These are phyloP conservation scores for Pseudopipra pipra DNA, from an alignment of 2,113 vertebrate species.

Conservation along the genomic window DNA sequence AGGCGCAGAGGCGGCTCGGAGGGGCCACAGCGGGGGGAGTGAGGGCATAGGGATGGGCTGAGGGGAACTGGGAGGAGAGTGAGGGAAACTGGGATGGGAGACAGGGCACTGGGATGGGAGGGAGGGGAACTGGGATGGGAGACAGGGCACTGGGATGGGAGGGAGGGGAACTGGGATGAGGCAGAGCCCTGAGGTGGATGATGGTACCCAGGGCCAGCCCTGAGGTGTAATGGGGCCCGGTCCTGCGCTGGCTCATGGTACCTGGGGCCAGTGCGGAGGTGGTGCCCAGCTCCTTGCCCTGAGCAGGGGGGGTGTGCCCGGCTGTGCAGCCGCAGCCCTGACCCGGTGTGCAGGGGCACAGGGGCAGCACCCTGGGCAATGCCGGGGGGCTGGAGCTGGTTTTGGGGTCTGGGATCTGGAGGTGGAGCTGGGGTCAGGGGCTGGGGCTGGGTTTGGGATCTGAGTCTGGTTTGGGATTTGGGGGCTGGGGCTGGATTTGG, in stretches of 20 bases:
- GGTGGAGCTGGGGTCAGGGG: background rate
- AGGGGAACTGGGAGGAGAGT: background rate
- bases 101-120: background rate
- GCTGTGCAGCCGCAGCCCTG: background rate
- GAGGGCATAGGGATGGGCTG: too few relatives aligned
- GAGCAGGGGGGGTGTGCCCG: background rate
- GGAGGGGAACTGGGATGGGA: too few relatives aligned
- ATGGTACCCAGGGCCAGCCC: background rate
- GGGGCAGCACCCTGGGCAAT: fast-evolving
- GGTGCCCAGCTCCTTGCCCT: background rate
- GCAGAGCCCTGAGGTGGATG: background rate
- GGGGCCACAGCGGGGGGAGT: too few relatives aligned
- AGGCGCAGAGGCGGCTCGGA: fast-evolving
- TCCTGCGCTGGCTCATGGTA: fast-evolving
- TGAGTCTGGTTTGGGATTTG: too few relatives aligned
- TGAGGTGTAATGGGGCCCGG: background rate
- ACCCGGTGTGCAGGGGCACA: fast-evolving
- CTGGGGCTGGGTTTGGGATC: too few relatives aligned
- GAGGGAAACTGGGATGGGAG: too few relatives aligned
- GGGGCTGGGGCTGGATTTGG: too few relatives aligned
- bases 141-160: background rate
- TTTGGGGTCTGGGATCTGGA: background rate
- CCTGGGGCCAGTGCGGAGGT: background rate
- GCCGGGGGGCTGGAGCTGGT: background rate
- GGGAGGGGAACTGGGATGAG: too few relatives aligned